Base-by-base conservation (phyloP, 2,888 invertebrate species). In the Charanyca ferruginea region DNA sequence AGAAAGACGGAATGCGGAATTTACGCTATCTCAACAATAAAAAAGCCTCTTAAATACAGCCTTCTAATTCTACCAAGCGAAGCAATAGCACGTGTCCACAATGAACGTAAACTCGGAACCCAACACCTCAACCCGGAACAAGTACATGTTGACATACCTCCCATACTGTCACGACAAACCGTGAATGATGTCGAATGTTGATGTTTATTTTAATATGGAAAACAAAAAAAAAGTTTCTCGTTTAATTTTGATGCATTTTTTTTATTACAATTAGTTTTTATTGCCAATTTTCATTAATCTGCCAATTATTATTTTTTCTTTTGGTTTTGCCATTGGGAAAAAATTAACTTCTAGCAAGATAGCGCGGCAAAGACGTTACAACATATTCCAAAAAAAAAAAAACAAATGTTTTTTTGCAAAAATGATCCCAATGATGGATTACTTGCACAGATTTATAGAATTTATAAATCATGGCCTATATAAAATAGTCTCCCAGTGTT, bases 181-280 rank as follows among this genome's bases (percentile, higher is more conserved):
- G 79, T 73, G 73, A 85, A 89, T 89, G 87, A 81, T 80, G 85
- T 81, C 80, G 84, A 83, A 81, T 80, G 85, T 81, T 81, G 84
- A 83, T 82, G 87, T 80, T 84, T 88, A 78, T 82, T 84, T 85
- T 84, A 79, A 89, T 93, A 92, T 93, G 93, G 69, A 93, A 93
- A 90, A 85, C 84, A 89, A 87, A 87, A 87, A 88, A 87, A 55
- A 44, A 45, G 23, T 45, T 65, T 44, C 22, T 62, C 23, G 3
- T 75, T 77, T 72, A 75, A 77, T 77, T 72, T 66, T 42, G 41
- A 65, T 28, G 57, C 3, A 52, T 35, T 52, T 57, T 45, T 32
- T 47, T 25, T 18, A n/a, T 28, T 18, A 69, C 18, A 59, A 18
- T 9, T 22, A 35, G 1, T 57, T 18, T 47, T 22, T 64, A 44